These are phyloP conservation scores for Hermaeophaga mercurialis DNA, from an alignment of 2,888 invertebrate species.

Conservation along the genomic window DNA sequence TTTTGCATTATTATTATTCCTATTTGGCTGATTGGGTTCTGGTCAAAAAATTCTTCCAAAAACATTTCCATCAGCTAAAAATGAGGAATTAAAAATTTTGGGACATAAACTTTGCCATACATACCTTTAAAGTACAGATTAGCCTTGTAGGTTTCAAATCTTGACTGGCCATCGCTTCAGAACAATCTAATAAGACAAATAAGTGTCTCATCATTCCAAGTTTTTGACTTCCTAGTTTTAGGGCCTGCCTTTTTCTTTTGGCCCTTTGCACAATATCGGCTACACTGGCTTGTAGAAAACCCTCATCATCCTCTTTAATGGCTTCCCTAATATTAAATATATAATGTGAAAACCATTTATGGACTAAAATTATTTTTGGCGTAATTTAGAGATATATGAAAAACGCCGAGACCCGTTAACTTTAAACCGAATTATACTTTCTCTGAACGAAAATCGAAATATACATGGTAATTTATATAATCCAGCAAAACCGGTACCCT, in stretches of 20 bases:
- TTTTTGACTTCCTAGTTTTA: constrained; percentile 77
- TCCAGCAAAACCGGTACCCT: no score
- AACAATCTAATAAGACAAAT: constrained; percentile 89
- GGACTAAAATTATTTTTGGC: no score
- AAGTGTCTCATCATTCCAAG: constrained; percentile 99
- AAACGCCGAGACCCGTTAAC: no score
- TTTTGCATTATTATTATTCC: constrained; percentile 90
- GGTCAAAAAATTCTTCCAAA: constrained; percentile 96
- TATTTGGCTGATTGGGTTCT: constrained; percentile 97
- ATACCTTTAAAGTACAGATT: constrained; percentile 83
- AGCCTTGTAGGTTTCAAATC: constrained; percentile 94
- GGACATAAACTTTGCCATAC: background rate
- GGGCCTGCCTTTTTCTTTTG: constrained; percentile 75
- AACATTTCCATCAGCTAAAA: constrained; percentile 86
- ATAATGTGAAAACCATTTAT: background rate
- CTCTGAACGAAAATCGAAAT: no score
- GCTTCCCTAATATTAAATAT: constrained; percentile 75
- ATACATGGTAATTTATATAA: no score
- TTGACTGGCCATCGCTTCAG: constrained; percentile 92
- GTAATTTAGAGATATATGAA: no score
- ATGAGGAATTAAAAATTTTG: no score
- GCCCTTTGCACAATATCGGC: constrained; percentile 91
- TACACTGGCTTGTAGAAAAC: constrained; percentile 86
- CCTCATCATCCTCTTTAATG: constrained; percentile 94
- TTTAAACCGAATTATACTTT: no score